These are phyloP conservation scores for Hippocampus guttulatus DNA, from an alignment of 2,113 vertebrate species.

Conservation along the genomic window DNA sequence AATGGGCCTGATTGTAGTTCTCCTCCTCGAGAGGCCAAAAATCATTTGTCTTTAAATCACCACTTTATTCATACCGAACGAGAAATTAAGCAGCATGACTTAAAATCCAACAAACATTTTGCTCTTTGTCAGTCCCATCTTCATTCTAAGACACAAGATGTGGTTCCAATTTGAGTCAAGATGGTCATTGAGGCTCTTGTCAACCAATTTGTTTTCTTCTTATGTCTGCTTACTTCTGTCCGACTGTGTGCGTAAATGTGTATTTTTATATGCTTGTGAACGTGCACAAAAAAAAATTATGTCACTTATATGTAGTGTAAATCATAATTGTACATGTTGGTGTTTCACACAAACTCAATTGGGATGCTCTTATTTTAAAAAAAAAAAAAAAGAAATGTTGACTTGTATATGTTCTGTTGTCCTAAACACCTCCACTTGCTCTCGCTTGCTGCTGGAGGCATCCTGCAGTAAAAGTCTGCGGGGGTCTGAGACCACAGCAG, in stretches of 20 bases:
- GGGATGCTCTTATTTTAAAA: neutral
- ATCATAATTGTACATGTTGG: too few relatives aligned
- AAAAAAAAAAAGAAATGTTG: neutral
- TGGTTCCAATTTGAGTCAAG: constrained; percentile 51
- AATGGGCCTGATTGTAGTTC: neutral
- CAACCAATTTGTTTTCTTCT: constrained; percentile 34
- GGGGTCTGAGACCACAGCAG: constrained; percentile 51
- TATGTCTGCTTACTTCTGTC: constrained; percentile 32
- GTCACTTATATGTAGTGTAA: too few relatives aligned
- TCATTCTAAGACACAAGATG: constrained; percentile 43
- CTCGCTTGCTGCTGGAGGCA: constrained; percentile 28
- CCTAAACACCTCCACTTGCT: constrained; percentile 24
- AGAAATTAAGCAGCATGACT: neutral
- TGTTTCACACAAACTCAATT: neutral
- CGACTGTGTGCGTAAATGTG: neutral
- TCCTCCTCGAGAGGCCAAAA: neutral
- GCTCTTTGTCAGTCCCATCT: constrained; percentile 28
- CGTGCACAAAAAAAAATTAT: neutral
- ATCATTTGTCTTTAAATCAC: neutral
- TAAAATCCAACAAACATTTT: constrained; percentile 6
- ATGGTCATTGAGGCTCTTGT: constrained; percentile 55
- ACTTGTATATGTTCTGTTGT: constrained; percentile 11
- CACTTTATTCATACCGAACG: neutral
- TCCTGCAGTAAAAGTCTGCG: constrained; percentile 49
- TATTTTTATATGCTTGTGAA: neutral